A percentile compares a stretch with the other conserved stretches of the same genome.
Conservation (phyloP, 2,797 vertebrate genomes). For the Phrynocephalus vlangalii region DNA sequence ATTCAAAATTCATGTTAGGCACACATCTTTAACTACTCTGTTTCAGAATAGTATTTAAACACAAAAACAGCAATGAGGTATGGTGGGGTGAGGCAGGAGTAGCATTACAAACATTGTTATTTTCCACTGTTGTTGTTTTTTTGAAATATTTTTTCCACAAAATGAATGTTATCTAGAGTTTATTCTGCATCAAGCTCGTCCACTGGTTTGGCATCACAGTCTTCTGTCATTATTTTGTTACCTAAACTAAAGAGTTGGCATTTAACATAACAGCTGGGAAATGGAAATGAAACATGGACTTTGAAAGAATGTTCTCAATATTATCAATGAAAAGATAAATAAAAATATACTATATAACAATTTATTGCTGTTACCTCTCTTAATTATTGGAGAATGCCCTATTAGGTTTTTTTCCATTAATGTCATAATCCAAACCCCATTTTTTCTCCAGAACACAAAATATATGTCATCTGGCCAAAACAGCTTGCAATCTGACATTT, state of each 20-base stretch:
- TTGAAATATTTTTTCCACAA: background rate
- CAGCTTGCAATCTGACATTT: no score
- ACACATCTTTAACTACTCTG: conserved; percentile 48
- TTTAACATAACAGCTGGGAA: background rate
- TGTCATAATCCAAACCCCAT: no score
- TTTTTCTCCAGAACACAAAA: no score
- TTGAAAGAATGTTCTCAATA: background rate
- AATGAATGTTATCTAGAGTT: conserved; percentile 10
- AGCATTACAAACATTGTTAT: conserved; percentile 22
- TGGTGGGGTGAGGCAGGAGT: conserved; percentile 16
- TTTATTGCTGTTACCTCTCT: no score
- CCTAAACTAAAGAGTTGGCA: background rate
- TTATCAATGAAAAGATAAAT: no score
- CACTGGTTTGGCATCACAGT: conserved; percentile 11
- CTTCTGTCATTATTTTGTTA: background rate
- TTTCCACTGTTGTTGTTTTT: background rate
- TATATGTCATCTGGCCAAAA: no score
- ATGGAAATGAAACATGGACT: background rate
- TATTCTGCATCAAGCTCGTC: background rate
- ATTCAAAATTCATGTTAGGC: conserved; percentile 61
- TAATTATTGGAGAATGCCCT: no score
- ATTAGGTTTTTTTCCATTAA: no score
- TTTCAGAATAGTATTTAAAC: conserved; percentile 46
- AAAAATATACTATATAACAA: no score
- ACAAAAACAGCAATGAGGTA: conserved; percentile 6